phyloP scores from a whole-genome alignment of 2,888 invertebrate species.

The Trissonchulus latispiculum region DNA sequence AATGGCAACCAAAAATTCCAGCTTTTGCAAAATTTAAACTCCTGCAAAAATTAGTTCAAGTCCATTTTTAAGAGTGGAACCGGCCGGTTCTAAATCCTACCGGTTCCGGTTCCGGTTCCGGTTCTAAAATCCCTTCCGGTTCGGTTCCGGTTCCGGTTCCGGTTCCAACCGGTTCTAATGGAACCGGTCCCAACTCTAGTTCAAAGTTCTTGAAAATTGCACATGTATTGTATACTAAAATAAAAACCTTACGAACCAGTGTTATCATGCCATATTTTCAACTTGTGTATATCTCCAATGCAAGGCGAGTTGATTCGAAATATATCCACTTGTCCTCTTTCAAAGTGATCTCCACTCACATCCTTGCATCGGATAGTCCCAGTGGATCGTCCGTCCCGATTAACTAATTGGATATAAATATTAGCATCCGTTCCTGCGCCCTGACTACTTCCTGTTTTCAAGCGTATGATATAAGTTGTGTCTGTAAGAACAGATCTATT shows the following conservation, averaged over 20 bases:
- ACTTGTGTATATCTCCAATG: constrained; percentile 42
- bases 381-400: not conserved
- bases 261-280: constrained; percentile 47
- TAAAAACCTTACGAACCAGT: constrained; percentile 39
- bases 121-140: too few relatives aligned
- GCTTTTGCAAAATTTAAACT: too few relatives aligned
- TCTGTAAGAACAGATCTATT: not conserved
- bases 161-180: too few relatives aligned
- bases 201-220: too few relatives aligned
- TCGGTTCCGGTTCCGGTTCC: too few relatives aligned
- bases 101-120: too few relatives aligned
- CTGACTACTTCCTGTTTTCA: constrained; percentile 31
- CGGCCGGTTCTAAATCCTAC: too few relatives aligned
- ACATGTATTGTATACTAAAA: too few relatives aligned
- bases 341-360: constrained; percentile 33
- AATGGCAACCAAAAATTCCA: too few relatives aligned
- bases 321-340: constrained; percentile 43
- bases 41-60: too few relatives aligned
- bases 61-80: too few relatives aligned
- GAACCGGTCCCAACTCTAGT: too few relatives aligned
- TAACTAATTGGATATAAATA: constrained; percentile 40
- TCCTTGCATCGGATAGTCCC: constrained; percentile 28
- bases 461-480: not conserved
- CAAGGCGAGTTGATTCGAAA: constrained; percentile 40
- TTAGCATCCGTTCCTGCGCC: constrained; percentile 47